Conservation (phyloP, 64 coral and sea anemone genomes). For the Hydrozoanthus tunicans region DNA sequence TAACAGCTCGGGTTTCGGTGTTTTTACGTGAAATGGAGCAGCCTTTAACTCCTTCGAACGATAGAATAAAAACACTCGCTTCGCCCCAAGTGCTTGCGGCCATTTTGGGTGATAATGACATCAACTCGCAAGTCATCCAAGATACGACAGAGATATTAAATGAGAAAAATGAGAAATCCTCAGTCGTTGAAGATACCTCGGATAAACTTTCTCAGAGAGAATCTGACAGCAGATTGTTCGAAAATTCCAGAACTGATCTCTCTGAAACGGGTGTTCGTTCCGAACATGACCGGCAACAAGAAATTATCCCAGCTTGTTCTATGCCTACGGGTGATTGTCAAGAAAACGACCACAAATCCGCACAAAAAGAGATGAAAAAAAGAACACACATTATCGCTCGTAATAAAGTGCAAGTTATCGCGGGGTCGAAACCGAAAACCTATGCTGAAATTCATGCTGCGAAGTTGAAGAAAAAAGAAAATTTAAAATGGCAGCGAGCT, state of each 20-base stretch:
- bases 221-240: not conserved
- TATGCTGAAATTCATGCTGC: constrained; percentile 69
- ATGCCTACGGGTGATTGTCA: not conserved
- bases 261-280: not conserved
- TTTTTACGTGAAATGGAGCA: constrained; percentile 27
- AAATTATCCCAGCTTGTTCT: not conserved
- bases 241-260: not conserved
- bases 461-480: constrained; percentile 48
- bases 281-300: not conserved
- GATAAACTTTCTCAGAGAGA: not conserved
- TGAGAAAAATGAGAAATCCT: not conserved
- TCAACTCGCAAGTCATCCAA: not conserved
- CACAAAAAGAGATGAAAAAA: constrained; percentile 1
- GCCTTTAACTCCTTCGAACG: constrained; percentile 8
- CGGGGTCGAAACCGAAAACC: constrained; percentile 34
- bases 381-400: constrained; percentile 43
- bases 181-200: constrained; percentile 1
- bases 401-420: constrained; percentile 51
- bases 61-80: constrained; percentile 75
- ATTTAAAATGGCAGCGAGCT: not conserved
- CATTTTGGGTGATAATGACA: constrained; percentile 69
- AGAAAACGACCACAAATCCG: not conserved
- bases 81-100: constrained; percentile 79
- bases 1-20: not conserved
- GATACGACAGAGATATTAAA: not conserved